Conservation (phyloP, 2,797 vertebrate species). For the Amniataba percoides region DNA sequence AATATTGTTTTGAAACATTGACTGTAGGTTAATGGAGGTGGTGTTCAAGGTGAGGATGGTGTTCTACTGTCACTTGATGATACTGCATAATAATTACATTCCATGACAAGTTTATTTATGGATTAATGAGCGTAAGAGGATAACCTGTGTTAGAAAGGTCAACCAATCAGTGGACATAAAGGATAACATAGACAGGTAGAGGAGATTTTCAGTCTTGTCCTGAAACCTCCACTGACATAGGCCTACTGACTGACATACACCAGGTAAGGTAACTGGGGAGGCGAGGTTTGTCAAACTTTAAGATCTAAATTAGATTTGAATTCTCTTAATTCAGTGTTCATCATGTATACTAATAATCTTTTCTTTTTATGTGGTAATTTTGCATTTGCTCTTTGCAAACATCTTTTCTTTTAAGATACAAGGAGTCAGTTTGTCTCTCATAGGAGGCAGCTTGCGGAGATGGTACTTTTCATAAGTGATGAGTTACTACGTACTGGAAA, state of each 20-base stretch:
- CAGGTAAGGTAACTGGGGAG: slow-evolving; percentile 61
- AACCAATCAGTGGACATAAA: slow-evolving; percentile 72
- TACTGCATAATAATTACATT: slow-evolving; percentile 50
- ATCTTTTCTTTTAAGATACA: background rate
- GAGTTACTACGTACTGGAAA: background rate
- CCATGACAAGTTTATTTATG: slow-evolving; percentile 81
- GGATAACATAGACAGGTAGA: slow-evolving; percentile 53
- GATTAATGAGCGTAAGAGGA: slow-evolving; percentile 83
- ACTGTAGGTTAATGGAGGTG: background rate
- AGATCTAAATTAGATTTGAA: background rate
- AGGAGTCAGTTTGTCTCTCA: background rate
- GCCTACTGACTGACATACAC: slow-evolving; percentile 46
- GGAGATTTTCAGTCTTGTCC: slow-evolving; percentile 67
- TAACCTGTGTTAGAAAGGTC: slow-evolving; percentile 79
- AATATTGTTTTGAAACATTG: background rate
- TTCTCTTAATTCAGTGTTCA: background rate
- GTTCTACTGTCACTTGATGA: slow-evolving; percentile 46
- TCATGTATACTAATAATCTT: background rate
- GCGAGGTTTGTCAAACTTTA: slow-evolving; percentile 9
- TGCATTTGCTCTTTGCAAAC: background rate
- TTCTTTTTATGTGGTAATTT: background rate
- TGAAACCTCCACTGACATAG: slow-evolving; percentile 43
- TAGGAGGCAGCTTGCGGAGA: background rate
- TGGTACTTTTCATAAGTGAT: background rate
- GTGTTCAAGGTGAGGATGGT: slow-evolving; percentile 44